These are phyloP conservation scores for Diorhabda carinulata DNA, from an alignment of 1,140 invertebrate genomes.

Conservation along the genomic window DNA sequence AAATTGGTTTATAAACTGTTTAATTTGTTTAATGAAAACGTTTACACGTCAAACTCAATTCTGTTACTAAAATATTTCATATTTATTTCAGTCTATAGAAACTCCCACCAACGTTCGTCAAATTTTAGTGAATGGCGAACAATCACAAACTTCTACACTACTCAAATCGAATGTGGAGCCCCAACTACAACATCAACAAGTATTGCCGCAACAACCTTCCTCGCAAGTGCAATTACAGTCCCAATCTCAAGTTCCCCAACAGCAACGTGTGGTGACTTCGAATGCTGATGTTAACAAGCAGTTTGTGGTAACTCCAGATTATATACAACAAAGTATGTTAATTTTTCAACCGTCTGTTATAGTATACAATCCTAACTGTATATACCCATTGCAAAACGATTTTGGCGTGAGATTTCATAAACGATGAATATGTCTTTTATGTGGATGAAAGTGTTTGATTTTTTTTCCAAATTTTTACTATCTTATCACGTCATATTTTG, in stretches of 20 bases:
- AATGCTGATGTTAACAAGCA: slow-evolving; percentile 57
- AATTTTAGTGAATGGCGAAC: slow-evolving; percentile 45
- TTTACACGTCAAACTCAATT: no score
- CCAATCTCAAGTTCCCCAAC: slow-evolving; percentile 23
- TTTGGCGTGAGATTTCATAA: slow-evolving; percentile 7
- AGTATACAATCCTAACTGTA: slow-evolving; percentile 47
- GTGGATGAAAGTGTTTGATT: no score
- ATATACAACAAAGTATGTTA: slow-evolving; percentile 81
- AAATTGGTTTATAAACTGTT: no score
- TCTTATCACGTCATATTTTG: no score
- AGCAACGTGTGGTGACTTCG: slow-evolving; percentile 44
- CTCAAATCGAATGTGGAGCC: slow-evolving; percentile 10
- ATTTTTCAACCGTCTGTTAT: slow-evolving; percentile 47
- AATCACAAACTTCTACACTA: slow-evolving; percentile 39
- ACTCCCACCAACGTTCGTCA: slow-evolving; percentile 31
- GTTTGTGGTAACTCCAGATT: slow-evolving; percentile 81
- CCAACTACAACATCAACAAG: slow-evolving; percentile 43
- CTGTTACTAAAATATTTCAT: neutral
- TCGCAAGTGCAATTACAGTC: slow-evolving; percentile 14
- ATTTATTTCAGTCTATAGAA: slow-evolving; percentile 23
- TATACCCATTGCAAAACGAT: slow-evolving; percentile 49
- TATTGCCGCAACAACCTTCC: slow-evolving; percentile 26
- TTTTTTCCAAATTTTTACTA: no score
- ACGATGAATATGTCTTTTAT: neutral
- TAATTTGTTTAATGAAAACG: no score